Conservation (phyloP, 2,113 vertebrate species). For the Chunga burmeisteri region DNA sequence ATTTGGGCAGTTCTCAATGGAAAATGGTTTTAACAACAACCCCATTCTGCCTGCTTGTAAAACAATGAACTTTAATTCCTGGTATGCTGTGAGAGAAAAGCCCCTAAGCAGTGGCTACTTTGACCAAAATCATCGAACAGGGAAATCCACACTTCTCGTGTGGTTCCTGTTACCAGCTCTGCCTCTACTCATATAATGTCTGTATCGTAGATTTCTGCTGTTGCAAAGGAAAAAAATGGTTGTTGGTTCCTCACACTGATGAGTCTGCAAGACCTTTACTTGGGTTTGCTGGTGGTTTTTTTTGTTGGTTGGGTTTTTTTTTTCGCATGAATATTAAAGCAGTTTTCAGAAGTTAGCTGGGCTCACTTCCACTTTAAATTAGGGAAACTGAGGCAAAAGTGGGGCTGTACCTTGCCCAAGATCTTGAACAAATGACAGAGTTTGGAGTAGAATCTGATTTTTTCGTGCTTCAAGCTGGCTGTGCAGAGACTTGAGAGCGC, state of each 20-base stretch:
- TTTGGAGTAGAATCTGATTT: neutral
- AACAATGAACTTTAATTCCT: neutral
- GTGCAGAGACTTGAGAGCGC: neutral
- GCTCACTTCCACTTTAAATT: neutral
- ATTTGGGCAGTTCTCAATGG: neutral
- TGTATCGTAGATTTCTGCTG: neutral
- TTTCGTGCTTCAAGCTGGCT: neutral
- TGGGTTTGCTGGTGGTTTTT: neutral
- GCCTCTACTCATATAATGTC: neutral
- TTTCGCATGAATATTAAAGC: neutral
- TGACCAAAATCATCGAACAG: neutral
- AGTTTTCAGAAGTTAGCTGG: neutral
- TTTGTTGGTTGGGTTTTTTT: neutral
- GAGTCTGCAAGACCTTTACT: neutral
- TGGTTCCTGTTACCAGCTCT: neutral
- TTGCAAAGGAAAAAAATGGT: neutral
- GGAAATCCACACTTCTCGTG: neutral
- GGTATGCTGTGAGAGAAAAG: neutral
- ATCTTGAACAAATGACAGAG: neutral
- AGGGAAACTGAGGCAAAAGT: neutral
- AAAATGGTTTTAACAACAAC: neutral
- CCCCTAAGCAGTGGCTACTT: neutral
- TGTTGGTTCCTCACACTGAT: neutral
- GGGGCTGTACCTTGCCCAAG: neutral
- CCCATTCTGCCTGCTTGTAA: neutral